These are phyloP conservation scores for Ophion obscuratus DNA, from an alignment of 2,888 invertebrate species.

Conservation along the genomic window DNA sequence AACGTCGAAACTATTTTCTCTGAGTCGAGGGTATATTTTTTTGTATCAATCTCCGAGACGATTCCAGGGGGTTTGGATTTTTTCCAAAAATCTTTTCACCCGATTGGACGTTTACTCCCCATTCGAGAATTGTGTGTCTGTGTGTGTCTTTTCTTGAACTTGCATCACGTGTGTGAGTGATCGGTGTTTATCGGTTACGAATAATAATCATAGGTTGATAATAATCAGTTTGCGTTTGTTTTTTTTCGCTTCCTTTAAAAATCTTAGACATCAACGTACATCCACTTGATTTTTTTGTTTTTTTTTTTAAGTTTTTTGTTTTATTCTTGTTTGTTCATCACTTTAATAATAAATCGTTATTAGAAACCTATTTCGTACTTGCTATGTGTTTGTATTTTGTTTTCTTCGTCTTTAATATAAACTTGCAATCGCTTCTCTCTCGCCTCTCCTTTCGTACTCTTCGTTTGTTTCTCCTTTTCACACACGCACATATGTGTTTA, in stretches of 20 bases:
- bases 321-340: slow-evolving; percentile 1
- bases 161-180: slow-evolving; percentile 26
- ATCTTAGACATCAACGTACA: slow-evolving; percentile 84
- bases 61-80: neutral
- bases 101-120: neutral
- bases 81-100: neutral
- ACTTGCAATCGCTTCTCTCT: slow-evolving; percentile 60
- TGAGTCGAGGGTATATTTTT: neutral
- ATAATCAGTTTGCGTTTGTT: slow-evolving; percentile 76
- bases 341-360: slow-evolving; percentile 83
- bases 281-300: slow-evolving; percentile 73
- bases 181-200: slow-evolving; percentile 74
- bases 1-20: no score
- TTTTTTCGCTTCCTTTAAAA: slow-evolving; percentile 76
- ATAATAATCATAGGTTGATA: slow-evolving; percentile 79
- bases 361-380: slow-evolving; percentile 82
- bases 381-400: slow-evolving; percentile 78
- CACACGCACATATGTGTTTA: neutral
- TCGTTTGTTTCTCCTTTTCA: slow-evolving; percentile 30
- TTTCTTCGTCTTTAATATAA: slow-evolving; percentile 61
- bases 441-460: slow-evolving; percentile 29
- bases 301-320: slow-evolving; percentile 32
- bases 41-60: neutral
- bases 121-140: neutral
- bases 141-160: slow-evolving; percentile 31